A percentile compares a stretch with the other conserved stretches of the same genome.
phyloP scores from a whole-genome alignment of 2,888 invertebrate genomes.

The Oscheius sp. region DNA sequence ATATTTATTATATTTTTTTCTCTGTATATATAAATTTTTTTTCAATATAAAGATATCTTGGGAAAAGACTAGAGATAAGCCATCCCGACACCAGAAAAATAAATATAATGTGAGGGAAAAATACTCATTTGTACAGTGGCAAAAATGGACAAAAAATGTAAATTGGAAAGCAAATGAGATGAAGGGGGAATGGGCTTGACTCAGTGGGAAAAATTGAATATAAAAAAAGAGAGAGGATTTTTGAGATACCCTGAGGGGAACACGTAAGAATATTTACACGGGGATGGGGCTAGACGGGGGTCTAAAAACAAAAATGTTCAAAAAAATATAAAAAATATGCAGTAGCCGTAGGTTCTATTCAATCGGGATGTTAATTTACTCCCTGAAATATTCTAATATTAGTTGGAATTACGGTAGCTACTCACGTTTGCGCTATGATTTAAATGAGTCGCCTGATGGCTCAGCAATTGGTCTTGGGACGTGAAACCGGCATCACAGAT shows the following conservation, averaged over 20 bases:
- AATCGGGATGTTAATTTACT: neutral
- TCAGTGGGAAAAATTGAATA: neutral
- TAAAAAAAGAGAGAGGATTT: neutral
- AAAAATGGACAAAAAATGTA: neutral
- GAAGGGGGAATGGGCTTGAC: slow-evolving; percentile 2
- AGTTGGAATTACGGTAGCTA: neutral
- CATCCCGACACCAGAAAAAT: neutral
- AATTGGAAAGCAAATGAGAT: neutral
- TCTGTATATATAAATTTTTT: too few relatives aligned
- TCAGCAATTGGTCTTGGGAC: slow-evolving; percentile 74
- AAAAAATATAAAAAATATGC: neutral
- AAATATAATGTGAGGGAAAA: neutral
- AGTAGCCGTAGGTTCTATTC: neutral
- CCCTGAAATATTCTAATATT: neutral
- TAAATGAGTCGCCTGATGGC: slow-evolving; percentile 74
- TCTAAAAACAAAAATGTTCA: neutral
- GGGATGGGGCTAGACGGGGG: slow-evolving; percentile 1
- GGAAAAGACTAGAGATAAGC: slow-evolving; percentile 3
- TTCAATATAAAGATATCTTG: neutral
- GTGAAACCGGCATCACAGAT: slow-evolving; percentile 77
- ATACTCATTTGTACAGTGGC: neutral
- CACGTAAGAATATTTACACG: slow-evolving; percentile 25
- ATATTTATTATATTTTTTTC: neutral
- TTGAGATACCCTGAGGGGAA: slow-evolving; percentile 31
- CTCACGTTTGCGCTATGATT: slow-evolving; percentile 34